These are phyloP conservation scores for Numida meleagris DNA, from an alignment of 2,113 vertebrate genomes.

Conservation along the genomic window DNA sequence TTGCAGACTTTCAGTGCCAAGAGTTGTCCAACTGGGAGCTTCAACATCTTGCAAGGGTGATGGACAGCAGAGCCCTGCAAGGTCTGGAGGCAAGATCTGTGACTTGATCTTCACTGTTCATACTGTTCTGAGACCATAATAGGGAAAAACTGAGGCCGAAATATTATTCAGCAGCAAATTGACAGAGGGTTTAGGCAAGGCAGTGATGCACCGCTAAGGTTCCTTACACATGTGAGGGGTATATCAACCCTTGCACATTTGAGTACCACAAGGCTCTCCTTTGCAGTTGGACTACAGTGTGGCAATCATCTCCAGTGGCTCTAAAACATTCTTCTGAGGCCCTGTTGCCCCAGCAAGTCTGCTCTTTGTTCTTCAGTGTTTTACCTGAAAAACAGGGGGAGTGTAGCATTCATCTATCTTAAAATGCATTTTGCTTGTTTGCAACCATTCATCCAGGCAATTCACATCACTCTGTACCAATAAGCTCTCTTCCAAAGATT, in stretches of 20 bases:
- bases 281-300: not conserved
- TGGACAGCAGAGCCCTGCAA: not conserved
- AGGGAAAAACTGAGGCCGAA: not conserved
- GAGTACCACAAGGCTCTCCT: not conserved
- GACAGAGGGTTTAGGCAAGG: not conserved
- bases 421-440: not conserved
- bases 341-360: not conserved
- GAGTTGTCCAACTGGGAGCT: not conserved
- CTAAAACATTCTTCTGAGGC: not conserved
- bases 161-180: not conserved
- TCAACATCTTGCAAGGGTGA: not conserved
- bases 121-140: not conserved
- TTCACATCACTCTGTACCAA: not conserved
- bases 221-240: not conserved
- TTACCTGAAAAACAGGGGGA: not conserved
- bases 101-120: not conserved
- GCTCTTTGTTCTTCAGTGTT: fast-evolving
- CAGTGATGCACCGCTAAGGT: fast-evolving
- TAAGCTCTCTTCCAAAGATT: not conserved
- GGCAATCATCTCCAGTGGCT: not conserved
- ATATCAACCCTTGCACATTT: not conserved
- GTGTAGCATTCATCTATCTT: not conserved
- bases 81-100: not conserved
- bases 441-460: not conserved
- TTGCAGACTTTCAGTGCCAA: not conserved